These are phyloP conservation scores for Parauchenoglanis punctatus DNA, from an alignment of 2,797 vertebrate genomes.

Conservation along the genomic window DNA sequence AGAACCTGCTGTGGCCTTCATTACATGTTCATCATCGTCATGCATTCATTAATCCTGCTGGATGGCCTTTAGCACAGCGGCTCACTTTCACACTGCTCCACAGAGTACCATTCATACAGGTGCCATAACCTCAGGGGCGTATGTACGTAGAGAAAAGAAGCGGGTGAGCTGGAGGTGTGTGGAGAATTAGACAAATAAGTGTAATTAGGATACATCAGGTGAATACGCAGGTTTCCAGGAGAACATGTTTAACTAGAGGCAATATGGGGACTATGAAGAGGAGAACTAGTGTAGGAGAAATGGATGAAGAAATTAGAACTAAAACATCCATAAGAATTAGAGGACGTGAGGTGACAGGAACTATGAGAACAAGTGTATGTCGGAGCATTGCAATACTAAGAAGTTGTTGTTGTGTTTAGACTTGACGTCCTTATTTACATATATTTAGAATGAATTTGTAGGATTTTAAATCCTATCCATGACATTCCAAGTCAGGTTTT, in stretches of 20 bases:
- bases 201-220: not conserved
- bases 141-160: not conserved
- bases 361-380: not conserved
- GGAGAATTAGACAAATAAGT: not conserved
- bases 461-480: not conserved
- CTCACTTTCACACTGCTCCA: not conserved
- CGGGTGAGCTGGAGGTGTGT: not conserved
- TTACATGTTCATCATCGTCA: constrained; percentile 20
- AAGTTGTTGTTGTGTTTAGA: not conserved
- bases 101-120: constrained; percentile 13
- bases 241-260: not conserved
- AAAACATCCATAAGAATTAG: not conserved
- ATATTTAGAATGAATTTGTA: not conserved
- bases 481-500: not conserved
- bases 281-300: not conserved
- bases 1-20: constrained; percentile 23
- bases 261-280: not conserved
- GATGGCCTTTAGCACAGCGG: constrained; percentile 4
- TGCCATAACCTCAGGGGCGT: not conserved
- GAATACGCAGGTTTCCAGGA: not conserved
- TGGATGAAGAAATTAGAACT: not conserved
- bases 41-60: constrained; percentile 3
- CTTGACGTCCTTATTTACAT: not conserved
- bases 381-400: not conserved
- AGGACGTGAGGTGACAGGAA: not conserved